Evolutionary conservation across 1,140 invertebrate genomes (phyloP).

Genomic region (Drosophila pruinosa): DNA sequence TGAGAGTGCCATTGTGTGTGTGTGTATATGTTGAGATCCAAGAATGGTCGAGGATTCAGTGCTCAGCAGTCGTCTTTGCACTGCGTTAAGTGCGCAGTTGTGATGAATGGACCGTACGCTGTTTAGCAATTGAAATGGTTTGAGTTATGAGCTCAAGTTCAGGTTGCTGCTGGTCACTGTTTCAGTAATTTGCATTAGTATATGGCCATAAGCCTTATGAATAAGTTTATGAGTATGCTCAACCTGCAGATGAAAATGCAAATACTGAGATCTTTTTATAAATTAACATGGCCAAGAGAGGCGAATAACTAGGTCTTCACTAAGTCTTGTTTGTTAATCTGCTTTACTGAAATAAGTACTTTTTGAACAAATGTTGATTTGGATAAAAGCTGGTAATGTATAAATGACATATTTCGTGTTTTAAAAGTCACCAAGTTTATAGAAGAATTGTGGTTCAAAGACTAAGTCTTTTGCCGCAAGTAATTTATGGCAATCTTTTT

Average conservation of each 20-base stretch:
- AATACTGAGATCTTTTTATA: neutral
- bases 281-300: neutral
- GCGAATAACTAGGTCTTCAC: too few relatives aligned
- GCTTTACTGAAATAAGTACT: too few relatives aligned
- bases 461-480: neutral
- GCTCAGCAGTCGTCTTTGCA: slow-evolving; percentile 41
- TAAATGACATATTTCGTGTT: too few relatives aligned
- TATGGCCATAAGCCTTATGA: slow-evolving; percentile 11
- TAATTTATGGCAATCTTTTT: neutral
- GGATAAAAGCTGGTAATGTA: too few relatives aligned
- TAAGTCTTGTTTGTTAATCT: too few relatives aligned
- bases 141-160: neutral
- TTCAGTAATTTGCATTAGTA: slow-evolving; percentile 13
- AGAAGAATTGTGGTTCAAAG: neutral
- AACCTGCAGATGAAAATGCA: neutral
- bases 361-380: too few relatives aligned
- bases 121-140: slow-evolving; percentile 50
- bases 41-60: slow-evolving; percentile 34
- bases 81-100: slow-evolving; percentile 69
- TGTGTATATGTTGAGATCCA: slow-evolving; percentile 16
- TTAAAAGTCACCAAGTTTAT: neutral
- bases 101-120: slow-evolving; percentile 50
- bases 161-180: neutral
- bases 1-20: neutral
- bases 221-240: neutral